Evolutionary conservation across 2,888 invertebrate genomes (phyloP).

Genomic region (Drosophila fungiperda): DNA sequence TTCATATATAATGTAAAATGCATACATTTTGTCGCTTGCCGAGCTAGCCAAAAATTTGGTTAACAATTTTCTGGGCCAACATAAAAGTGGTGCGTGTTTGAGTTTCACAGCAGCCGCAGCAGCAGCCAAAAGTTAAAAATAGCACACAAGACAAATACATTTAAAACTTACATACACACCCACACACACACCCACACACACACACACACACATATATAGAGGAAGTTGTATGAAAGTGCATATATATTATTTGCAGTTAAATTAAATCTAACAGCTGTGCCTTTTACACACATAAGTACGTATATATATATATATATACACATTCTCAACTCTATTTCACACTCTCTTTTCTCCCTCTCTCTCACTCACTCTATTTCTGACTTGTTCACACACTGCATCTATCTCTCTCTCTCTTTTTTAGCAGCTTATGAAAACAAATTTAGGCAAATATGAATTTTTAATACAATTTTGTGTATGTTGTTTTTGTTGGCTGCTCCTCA

Average conservation of each 20-base stretch:
- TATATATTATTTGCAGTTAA: conserved; percentile 79
- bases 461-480: conserved; percentile 61
- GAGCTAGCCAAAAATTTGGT: conserved; percentile 65
- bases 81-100: conserved; percentile 69
- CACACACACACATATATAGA: conserved; percentile 18
- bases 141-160: conserved; percentile 63
- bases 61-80: conserved; percentile 72
- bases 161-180: neutral
- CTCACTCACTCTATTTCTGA: neutral
- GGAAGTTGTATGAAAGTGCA: conserved; percentile 30
- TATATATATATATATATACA: conserved; percentile 6
- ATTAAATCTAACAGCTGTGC: conserved; percentile 77
- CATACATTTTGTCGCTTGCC: conserved; percentile 69
- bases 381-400: neutral
- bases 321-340: neutral
- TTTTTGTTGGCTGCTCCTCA: conserved; percentile 43
- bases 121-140: conserved; percentile 61
- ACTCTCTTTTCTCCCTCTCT: neutral
- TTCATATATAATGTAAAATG: conserved; percentile 66
- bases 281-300: conserved; percentile 51
- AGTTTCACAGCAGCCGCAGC: conserved; percentile 57
- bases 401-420: conserved; percentile 2
- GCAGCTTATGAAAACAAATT: conserved; percentile 62
- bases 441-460: conserved; percentile 79
- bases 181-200: conserved; percentile 3